Base-by-base conservation (phyloP, 2,797 vertebrate genomes). In the Paratrypauchen microcephalus region DNA sequence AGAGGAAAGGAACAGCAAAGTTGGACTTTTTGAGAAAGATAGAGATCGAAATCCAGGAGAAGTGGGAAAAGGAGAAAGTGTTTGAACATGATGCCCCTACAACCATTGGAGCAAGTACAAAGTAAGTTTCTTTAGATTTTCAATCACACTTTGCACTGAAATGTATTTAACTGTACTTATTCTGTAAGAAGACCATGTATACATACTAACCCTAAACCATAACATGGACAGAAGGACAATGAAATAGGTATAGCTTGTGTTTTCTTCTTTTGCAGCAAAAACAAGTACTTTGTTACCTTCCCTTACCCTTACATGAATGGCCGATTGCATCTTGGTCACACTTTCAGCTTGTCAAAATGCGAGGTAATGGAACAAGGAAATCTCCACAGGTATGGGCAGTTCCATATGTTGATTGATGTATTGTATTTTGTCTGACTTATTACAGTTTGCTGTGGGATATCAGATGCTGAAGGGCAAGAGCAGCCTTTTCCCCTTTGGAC, bases 261-360 rank as follows among this genome's bases (percentile, higher is more conserved):
- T 72, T 76, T 71, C 61, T 32, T 26, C 19, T 30, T 28, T 76
- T 79, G 2, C 83, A 99, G 97, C 86, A 94, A 94, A 80, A 93
- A 86, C 82, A 99, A 98, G 78, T 99, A 93, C 89, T 93, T 99
- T 83, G 95, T 96, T 70, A 97, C 95, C 4, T 99, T 99, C 79
- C 98, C 98, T 0, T 99, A 98, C 70, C 98, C 98, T 0, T 99
- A 99, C 86, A 99, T 99, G 98, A 99, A 99, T 19, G 98, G 98
- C 21, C 94, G 96, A 23, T 92, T 99, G 83, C 98, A 99, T 81
- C 94, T 99, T 69, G 98, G 98, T 65, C 98, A 99, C 80, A 97
- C 95, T 0, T 99, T 99, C 92, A 98, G 96, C 72, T 91, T 99
- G 68, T 97, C 97, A 15, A 99, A 99, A 85, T 98, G 97, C 85